Conservation (phyloP, 2,797 vertebrate species). For the Semotilus atromaculatus region DNA sequence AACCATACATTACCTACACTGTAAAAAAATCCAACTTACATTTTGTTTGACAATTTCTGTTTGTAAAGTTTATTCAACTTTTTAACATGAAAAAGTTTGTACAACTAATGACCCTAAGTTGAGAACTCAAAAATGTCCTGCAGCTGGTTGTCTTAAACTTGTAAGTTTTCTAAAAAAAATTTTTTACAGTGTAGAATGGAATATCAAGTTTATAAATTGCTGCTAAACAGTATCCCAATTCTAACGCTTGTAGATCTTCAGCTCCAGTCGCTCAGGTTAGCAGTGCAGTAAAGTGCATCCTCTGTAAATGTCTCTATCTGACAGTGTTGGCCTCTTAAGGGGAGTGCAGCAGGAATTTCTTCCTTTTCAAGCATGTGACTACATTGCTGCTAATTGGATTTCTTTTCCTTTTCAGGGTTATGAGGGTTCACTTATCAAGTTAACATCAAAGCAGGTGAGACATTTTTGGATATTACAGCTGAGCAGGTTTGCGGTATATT, state of each 20-base stretch:
- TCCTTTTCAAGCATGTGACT: conserved; percentile 75
- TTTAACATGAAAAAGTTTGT: too few relatives aligned
- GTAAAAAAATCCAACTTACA: too few relatives aligned
- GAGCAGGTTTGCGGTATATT: conserved; percentile 13
- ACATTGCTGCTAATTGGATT: conserved; percentile 75
- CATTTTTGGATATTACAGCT: conserved; percentile 50
- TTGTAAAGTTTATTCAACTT: too few relatives aligned
- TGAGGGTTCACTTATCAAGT: conserved; percentile 99
- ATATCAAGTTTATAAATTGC: neutral
- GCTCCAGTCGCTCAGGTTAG: neutral
- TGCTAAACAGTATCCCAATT: neutral
- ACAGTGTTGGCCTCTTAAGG: conserved; percentile 58
- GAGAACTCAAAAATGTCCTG: too few relatives aligned
- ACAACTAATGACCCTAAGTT: too few relatives aligned
- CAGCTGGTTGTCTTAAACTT: too few relatives aligned
- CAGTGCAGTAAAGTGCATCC: conserved; percentile 14
- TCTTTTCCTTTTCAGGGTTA: conserved; percentile 90
- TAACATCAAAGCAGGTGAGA: conserved; percentile 98
- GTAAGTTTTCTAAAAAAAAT: too few relatives aligned
- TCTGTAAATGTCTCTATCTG: conserved; percentile 9
- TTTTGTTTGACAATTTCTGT: too few relatives aligned
- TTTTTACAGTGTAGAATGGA: too few relatives aligned
- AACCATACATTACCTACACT: neutral
- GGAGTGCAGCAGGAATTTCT: conserved; percentile 60
- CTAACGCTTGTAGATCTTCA: neutral